Conservation (phyloP, 2,113 vertebrate genomes). For the Equus przewalskii region DNA sequence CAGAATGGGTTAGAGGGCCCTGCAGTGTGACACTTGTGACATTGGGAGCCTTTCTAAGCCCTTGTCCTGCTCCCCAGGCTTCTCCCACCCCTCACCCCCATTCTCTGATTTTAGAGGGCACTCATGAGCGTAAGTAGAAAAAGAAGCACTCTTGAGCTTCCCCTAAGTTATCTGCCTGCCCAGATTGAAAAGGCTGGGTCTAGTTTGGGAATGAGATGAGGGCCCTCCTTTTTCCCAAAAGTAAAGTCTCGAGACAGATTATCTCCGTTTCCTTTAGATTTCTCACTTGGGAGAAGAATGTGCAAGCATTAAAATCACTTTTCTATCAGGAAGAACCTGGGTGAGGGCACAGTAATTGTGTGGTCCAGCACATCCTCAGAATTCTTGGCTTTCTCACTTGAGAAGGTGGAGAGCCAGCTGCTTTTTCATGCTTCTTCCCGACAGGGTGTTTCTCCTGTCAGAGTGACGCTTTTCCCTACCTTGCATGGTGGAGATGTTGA, state of each 20-base stretch:
- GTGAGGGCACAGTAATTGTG: neutral
- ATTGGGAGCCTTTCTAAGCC: neutral
- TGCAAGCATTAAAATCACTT: neutral
- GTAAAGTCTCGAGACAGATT: neutral
- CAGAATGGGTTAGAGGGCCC: neutral
- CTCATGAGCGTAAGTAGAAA: too few relatives aligned
- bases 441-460: neutral
- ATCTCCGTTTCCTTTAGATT: neutral
- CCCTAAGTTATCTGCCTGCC: neutral
- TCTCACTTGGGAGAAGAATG: neutral
- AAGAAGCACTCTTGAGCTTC: neutral
- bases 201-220: neutral
- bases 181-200: neutral
- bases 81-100: rapidly evolving
- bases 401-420: neutral
- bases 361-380: neutral
- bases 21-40: rapidly evolving
- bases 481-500: neutral
- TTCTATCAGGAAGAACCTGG: neutral
- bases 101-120: too few relatives aligned
- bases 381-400: neutral
- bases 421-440: neutral
- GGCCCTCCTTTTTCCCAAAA: neutral
- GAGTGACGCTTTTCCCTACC: rapidly evolving
- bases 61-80: too few relatives aligned